Evolutionary conservation across 30 jellyfish, hydroid and myxozoan genomes (phyloP), one percentile per base, ranked within the genome.

Genomic region (Aurelia aurita): DNA sequence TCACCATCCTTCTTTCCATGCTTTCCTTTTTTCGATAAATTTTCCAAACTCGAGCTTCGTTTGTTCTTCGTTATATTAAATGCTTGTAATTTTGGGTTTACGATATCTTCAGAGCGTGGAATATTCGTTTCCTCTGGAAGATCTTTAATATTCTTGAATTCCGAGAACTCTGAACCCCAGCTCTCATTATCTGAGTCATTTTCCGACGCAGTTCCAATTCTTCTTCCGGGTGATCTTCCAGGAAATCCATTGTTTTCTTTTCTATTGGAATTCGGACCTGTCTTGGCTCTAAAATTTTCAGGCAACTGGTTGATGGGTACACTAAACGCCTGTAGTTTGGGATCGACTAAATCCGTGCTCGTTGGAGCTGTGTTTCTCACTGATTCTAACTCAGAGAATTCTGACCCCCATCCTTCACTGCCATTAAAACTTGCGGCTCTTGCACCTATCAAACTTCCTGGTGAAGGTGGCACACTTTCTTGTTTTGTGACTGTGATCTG

Each of bases 391-490:
- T 49, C 91, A 21, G 97, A 89, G 71, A 89, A 89, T 44, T 89
- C 97, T 39, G 97, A 89, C 1, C 97, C 97, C 97, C 97, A 89
- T 57, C 72, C 91, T 16, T 89, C 97, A 49, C 94, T 84, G 27
- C 39, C 88, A 13, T 29, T 53, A 59, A 82, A 31, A 34, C 91
- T 82, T 32, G 81, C 29, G 2, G 63, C 80, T 20, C 84, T 74
- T 19, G 60, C 54, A 8, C 58, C 23, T 74, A 43, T 21, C 21
- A 25, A 9, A 61, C 46, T 69, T 7, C n/a, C 64, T 29, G 72
- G 39, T 1, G 79, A 58, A 22, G 79, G 57, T 5, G 68, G 18
- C 27, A 53, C 3, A 22, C 20, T 20, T 3, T 54, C 26, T 58
- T 39, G 49, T 14, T 5, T 19, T 55, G 67, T 28, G 6, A 10